Percentiles rank a stretch among this genome's conserved stretches.
phyloP scores from a whole-genome alignment of 2,797 vertebrate species.

The Margarornis squamiger region DNA sequence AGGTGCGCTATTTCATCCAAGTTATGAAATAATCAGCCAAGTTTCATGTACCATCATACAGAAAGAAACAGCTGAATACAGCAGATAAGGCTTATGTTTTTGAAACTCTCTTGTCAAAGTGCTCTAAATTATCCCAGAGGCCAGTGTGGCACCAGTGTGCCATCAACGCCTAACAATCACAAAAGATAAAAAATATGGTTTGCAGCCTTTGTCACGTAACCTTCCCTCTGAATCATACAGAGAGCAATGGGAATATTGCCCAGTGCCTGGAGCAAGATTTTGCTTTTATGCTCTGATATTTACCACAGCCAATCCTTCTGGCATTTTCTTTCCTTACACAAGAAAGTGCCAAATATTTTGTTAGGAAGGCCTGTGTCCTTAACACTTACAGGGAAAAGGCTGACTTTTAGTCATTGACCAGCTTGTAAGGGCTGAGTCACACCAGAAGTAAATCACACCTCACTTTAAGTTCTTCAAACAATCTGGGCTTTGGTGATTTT shows the following conservation, averaged over 20 bases:
- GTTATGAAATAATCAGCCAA: not conserved
- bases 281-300: not conserved
- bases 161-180: not conserved
- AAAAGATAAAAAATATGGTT: not conserved
- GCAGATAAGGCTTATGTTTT: not conserved
- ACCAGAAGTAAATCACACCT: not conserved
- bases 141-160: not conserved
- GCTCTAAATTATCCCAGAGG: not conserved
- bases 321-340: not conserved
- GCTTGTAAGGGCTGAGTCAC: not conserved
- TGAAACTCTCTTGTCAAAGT: not conserved
- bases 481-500: not conserved
- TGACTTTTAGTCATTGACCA: not conserved
- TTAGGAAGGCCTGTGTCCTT: not conserved
- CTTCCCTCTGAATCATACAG: not conserved
- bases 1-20: not conserved
- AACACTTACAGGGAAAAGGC: not conserved
- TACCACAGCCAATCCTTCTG: not conserved
- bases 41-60: not conserved
- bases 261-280: not conserved
- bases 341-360: not conserved
- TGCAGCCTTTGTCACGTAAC: not conserved
- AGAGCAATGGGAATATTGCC: not conserved
- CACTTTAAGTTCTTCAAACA: not conserved
- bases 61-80: not conserved